These are phyloP conservation scores for Homarus americanus DNA, from an alignment of 1,140 invertebrate genomes.

Conservation along the genomic window DNA sequence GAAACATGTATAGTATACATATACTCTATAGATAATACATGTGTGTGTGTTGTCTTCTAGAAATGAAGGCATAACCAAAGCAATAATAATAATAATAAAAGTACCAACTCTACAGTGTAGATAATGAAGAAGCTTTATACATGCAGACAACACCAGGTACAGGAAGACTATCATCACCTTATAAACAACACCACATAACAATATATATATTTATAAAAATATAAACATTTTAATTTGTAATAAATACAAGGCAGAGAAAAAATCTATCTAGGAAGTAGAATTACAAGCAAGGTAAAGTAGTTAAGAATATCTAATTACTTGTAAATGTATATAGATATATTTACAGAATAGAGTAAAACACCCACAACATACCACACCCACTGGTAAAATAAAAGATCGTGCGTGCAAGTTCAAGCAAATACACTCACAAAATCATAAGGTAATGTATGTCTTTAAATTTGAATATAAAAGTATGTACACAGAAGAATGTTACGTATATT, in stretches of 20 bases:
- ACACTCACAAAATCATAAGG: not conserved
- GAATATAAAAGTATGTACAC: no score
- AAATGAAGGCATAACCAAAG: slow-evolving; percentile 59
- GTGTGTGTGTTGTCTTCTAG: slow-evolving; percentile 17
- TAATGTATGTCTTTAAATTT: not conserved
- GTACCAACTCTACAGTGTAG: slow-evolving; percentile 34
- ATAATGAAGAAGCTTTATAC: slow-evolving; percentile 19
- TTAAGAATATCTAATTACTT: not conserved
- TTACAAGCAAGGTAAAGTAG: not conserved
- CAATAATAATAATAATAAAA: slow-evolving; percentile 43
- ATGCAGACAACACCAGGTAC: slow-evolving; percentile 10
- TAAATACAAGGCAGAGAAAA: not conserved
- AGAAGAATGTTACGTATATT: no score
- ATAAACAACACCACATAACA: not conserved
- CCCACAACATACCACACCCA: not conserved
- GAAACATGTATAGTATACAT: slow-evolving; percentile 39
- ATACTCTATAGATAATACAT: slow-evolving; percentile 22
- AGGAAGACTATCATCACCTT: not conserved
- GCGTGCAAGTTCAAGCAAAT: not conserved
- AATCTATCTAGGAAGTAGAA: not conserved
- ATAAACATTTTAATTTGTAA: not conserved
- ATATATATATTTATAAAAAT: slow-evolving; percentile 5
- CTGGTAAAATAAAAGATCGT: not conserved
- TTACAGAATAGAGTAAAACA: not conserved
- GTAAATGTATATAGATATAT: not conserved